Percentiles rank a stretch among this genome's conserved stretches.
These are phyloP conservation scores for Cosmorhoe ocellata DNA, from an alignment of 2,888 invertebrate species.

Conservation along the genomic window DNA sequence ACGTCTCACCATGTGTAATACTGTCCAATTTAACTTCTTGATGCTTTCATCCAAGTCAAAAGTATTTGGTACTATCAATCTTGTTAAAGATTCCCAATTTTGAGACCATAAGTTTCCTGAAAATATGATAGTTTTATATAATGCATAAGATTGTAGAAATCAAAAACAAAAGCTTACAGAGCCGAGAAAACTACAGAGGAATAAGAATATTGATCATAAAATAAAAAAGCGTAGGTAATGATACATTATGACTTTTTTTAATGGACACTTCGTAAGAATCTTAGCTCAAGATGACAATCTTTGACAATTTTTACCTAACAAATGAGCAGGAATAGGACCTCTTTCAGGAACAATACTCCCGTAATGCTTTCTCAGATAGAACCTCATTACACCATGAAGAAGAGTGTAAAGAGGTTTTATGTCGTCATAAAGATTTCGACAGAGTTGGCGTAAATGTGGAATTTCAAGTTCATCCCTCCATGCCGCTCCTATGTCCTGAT, in stretches of 20 bases:
- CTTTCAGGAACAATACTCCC: constrained; percentile 76
- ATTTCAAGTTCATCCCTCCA: constrained; percentile 87
- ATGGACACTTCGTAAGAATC: too few species aligned
- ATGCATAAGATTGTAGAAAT: too few species aligned
- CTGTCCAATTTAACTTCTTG: constrained; percentile 77
- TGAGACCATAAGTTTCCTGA: constrained; percentile 86
- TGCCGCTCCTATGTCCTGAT: constrained; percentile 82
- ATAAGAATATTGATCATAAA: too few species aligned
- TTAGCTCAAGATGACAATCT: too few species aligned
- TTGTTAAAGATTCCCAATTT: constrained; percentile 84
- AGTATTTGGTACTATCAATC: constrained; percentile 78
- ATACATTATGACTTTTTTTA: too few species aligned
- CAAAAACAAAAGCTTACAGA: too few species aligned
- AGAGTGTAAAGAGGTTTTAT: constrained; percentile 85
- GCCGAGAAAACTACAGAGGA: too few species aligned
- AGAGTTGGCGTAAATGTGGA: constrained; percentile 75
- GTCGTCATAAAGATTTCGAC: constrained; percentile 78
- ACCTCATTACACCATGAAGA: constrained; percentile 88
- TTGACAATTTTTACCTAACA: constrained; percentile 78
- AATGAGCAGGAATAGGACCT: constrained; percentile 86
- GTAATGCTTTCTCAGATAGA: constrained; percentile 81
- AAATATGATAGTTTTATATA: constrained; percentile 28
- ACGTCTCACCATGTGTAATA: constrained; percentile 79
- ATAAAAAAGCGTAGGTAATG: too few species aligned
- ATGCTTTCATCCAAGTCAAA: constrained; percentile 80